phyloP scores from a whole-genome alignment of 2,113 vertebrate genomes.

The Protomyctophum bolini region DNA sequence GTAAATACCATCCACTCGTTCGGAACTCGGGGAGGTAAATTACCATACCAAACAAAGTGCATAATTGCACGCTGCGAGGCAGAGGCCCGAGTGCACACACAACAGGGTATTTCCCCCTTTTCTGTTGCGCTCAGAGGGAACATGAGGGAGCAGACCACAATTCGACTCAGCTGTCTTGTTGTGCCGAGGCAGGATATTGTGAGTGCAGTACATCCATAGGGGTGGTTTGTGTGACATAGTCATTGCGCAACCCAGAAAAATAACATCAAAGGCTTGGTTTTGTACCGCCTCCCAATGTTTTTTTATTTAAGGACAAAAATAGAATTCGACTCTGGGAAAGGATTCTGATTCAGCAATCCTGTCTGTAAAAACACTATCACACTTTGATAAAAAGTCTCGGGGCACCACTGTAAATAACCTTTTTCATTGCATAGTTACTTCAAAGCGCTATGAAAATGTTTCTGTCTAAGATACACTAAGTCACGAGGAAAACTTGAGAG shows the following conservation, averaged over 20 bases:
- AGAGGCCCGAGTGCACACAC: conserved; percentile 25
- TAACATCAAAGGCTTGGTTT: conserved; percentile 4
- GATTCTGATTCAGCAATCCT: too few relatives aligned
- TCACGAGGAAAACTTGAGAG: too few relatives aligned
- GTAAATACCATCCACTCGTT: conserved; percentile 28
- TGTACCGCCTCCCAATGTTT: neutral
- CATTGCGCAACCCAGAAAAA: conserved; percentile 18
- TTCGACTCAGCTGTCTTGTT: conserved; percentile 41
- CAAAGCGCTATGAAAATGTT: too few relatives aligned
- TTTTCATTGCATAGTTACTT: too few relatives aligned
- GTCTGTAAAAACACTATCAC: neutral
- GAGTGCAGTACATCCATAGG: conserved; percentile 7
- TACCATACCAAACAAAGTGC: conserved; percentile 39
- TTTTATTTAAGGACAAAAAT: neutral
- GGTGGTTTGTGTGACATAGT: conserved; percentile 24
- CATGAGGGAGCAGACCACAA: conserved; percentile 30
- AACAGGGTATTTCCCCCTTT: conserved; percentile 35
- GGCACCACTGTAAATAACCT: too few relatives aligned
- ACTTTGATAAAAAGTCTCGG: too few relatives aligned
- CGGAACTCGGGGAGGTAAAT: conserved; percentile 10
- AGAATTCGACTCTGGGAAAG: neutral
- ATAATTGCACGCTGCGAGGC: conserved; percentile 49
- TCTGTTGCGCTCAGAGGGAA: conserved; percentile 38
- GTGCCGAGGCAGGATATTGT: conserved; percentile 17
- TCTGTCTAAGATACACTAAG: too few relatives aligned